A percentile compares a stretch with the other conserved stretches of the same genome.
These are phyloP conservation scores for Caenorhabditis virilis DNA, from an alignment of 2,888 invertebrate species.

Conservation along the genomic window DNA sequence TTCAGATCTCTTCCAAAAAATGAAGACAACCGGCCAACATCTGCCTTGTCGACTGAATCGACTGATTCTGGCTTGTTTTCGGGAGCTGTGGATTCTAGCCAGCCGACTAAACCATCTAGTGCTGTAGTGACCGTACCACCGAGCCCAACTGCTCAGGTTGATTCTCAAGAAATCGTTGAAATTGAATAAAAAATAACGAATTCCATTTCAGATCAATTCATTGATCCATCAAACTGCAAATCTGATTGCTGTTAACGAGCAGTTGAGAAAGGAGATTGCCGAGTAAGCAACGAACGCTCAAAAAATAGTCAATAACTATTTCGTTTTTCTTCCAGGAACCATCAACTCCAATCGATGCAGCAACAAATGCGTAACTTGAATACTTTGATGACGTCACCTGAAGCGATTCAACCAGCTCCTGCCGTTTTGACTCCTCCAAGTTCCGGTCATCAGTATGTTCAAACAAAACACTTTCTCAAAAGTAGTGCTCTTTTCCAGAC, in stretches of 20 bases:
- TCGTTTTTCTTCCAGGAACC: constrained; percentile 33
- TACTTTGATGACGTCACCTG: not conserved
- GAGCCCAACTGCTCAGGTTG: constrained; percentile 43
- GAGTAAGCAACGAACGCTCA: constrained; percentile 36
- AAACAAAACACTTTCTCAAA: too few species aligned
- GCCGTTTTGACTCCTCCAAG: too few species aligned
- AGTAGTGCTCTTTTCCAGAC: too few species aligned
- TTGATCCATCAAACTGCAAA: constrained; percentile 44
- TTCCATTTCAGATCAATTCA: constrained; percentile 31
- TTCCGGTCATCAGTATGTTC: too few species aligned
- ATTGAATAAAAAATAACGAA: too few species aligned
- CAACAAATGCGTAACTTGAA: not conserved
- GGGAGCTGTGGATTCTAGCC: constrained; percentile 24
- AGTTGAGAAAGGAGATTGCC: constrained; percentile 45
- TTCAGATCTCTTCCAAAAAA: too few species aligned
- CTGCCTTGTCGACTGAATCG: constrained; percentile 45
- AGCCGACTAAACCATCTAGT: constrained; percentile 19
- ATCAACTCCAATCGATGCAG: constrained; percentile 17
- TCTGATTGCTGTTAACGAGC: constrained; percentile 47
- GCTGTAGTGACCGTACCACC: constrained; percentile 41
- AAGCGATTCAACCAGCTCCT: too few species aligned
- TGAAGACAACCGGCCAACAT: constrained; percentile 36
- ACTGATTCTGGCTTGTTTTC: constrained; percentile 40
- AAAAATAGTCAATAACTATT: too few species aligned
- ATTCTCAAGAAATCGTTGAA: too few species aligned